Evolutionary conservation across 1,140 invertebrate genomes (phyloP).

Genomic region (Chlorops oryzae): DNA sequence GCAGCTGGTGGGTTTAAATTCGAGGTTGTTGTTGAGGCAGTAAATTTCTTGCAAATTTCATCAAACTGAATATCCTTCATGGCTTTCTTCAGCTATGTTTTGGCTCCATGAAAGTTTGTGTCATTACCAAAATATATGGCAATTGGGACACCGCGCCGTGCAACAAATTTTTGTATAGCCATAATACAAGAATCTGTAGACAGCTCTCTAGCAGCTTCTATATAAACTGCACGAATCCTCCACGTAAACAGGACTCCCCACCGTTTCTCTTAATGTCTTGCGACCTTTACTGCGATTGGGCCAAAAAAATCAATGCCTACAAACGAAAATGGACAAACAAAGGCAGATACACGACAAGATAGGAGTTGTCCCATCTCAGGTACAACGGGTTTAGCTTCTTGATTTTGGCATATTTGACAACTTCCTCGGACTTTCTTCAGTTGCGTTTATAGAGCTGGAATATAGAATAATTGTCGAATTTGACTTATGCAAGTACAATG

Average conservation of each 20-base stretch:
- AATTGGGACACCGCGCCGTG: too few relatives aligned
- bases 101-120: too few relatives aligned
- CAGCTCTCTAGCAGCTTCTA: slow-evolving; percentile 15
- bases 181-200: too few relatives aligned
- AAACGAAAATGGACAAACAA: background rate
- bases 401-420: background rate
- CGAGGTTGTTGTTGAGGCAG: background rate
- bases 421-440: too few relatives aligned
- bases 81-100: too few relatives aligned
- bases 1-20: background rate
- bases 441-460: background rate
- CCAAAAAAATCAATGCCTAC: slow-evolving; percentile 2
- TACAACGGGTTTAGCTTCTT: slow-evolving; percentile 1
- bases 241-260: slow-evolving; percentile 20
- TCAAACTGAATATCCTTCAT: background rate
- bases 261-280: slow-evolving; percentile 13
- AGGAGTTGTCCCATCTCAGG: background rate
- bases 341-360: background rate
- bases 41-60: background rate
- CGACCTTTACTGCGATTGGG: slow-evolving; percentile 14
- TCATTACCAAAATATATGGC: too few relatives aligned
- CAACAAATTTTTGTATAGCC: too few relatives aligned
- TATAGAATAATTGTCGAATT: background rate
- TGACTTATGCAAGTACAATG: background rate
- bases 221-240: too few relatives aligned